Percentiles rank a stretch among this genome's conserved stretches.
phyloP scores from a whole-genome alignment of 23 tunicate genomes.

The Styela clava region DNA sequence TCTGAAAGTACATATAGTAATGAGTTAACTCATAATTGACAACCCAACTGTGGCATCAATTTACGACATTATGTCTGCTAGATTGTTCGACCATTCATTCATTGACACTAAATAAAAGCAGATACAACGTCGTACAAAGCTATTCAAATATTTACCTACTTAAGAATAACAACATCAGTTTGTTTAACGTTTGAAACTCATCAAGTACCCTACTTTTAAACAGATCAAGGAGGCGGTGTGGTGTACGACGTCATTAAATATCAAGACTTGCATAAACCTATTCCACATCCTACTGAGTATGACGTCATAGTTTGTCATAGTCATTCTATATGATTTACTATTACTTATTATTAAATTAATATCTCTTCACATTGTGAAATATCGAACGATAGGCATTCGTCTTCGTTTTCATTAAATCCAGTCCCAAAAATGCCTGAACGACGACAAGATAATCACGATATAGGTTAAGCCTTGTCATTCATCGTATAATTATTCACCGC shows the following conservation, averaged over 20 bases:
- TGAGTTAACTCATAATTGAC: conserved; percentile 16
- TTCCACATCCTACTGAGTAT: too few relatives aligned
- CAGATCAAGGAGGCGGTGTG: conserved; percentile 29
- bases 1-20: too few relatives aligned
- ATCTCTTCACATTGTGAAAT: too few relatives aligned
- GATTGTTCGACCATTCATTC: conserved; percentile 5
- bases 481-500: not conserved
- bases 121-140: conserved; percentile 29
- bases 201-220: conserved; percentile 36
- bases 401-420: too few relatives aligned
- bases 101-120: conserved; percentile 32
- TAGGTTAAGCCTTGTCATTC: not conserved
- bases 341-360: too few relatives aligned
- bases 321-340: too few relatives aligned
- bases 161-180: conserved; percentile 29
- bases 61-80: conserved; percentile 21
- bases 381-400: too few relatives aligned
- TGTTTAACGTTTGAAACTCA: conserved; percentile 25
- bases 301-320: too few relatives aligned
- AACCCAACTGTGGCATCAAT: not conserved
- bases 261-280: too few relatives aligned
- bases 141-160: conserved; percentile 39
- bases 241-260: not conserved
- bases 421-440: not conserved
- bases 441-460: not conserved